These are phyloP conservation scores for Drosophila ohnishii DNA, from an alignment of 1,140 invertebrate genomes.

Conservation along the genomic window DNA sequence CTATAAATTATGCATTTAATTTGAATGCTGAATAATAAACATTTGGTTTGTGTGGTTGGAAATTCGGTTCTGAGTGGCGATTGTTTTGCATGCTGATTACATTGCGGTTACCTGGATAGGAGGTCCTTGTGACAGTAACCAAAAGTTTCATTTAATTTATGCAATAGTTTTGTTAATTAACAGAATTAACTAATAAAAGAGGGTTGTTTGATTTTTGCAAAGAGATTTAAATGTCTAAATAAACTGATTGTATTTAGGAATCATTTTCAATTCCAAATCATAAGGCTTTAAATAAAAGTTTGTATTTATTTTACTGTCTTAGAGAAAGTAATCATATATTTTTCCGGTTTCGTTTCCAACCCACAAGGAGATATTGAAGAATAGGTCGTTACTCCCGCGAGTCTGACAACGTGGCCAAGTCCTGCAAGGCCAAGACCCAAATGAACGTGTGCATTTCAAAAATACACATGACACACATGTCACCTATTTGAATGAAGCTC, in stretches of 20 bases:
- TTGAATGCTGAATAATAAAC: slow-evolving; percentile 78
- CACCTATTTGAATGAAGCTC: no score
- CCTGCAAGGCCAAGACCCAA: no score
- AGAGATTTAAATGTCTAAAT: background rate
- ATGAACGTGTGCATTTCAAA: no score
- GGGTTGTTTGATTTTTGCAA: background rate
- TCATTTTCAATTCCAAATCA: background rate
- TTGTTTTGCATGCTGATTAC: slow-evolving; percentile 64
- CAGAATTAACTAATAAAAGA: background rate
- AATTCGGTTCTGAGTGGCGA: slow-evolving; percentile 40
- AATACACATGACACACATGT: no score
- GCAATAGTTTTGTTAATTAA: slow-evolving; percentile 11
- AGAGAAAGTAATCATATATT: background rate
- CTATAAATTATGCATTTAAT: slow-evolving; percentile 77
- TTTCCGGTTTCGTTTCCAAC: no score
- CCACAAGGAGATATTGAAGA: no score
- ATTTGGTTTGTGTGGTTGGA: slow-evolving; percentile 67
- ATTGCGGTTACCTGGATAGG: slow-evolving; percentile 47
- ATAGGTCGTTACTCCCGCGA: no score
- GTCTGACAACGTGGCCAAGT: no score
- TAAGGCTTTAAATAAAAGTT: no score
- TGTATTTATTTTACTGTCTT: background rate
- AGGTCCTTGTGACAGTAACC: background rate
- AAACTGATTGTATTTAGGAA: background rate
- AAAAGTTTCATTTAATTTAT: slow-evolving; percentile 1